Evolutionary conservation across 2,113 vertebrate genomes (phyloP).

Genomic region (Bujurquina vittata): DNA sequence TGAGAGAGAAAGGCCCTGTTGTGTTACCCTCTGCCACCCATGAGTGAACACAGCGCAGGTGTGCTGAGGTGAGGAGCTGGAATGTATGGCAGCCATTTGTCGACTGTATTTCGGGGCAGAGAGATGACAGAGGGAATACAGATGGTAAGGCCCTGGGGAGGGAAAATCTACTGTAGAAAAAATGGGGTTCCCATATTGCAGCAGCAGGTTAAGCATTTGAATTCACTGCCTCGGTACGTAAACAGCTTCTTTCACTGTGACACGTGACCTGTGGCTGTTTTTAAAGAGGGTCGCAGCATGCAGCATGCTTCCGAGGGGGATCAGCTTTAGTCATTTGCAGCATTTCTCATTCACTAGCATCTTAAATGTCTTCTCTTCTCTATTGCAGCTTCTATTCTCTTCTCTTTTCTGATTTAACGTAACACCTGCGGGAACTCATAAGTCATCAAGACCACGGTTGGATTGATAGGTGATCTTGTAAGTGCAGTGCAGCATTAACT

Average conservation of each 20-base stretch:
- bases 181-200: neutral
- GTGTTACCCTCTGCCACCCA: slow-evolving; percentile 56
- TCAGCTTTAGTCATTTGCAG: neutral
- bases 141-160: slow-evolving; percentile 15
- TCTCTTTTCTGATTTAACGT: neutral
- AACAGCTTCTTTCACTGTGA: slow-evolving; percentile 13
- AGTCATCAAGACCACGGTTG: neutral
- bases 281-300: neutral
- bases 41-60: slow-evolving; percentile 62
- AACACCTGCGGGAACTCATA: neutral
- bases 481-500: neutral
- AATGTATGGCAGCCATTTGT: slow-evolving; percentile 59
- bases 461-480: neutral
- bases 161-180: neutral
- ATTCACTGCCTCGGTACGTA: neutral
- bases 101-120: slow-evolving; percentile 31
- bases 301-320: neutral
- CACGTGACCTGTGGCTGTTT: slow-evolving; percentile 11
- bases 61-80: slow-evolving; percentile 47
- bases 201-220: slow-evolving; percentile 40
- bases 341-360: neutral
- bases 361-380: neutral
- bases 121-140: slow-evolving; percentile 25
- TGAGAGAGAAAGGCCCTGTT: slow-evolving; percentile 51
- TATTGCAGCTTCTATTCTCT: neutral